Evolutionary conservation across 1,140 invertebrate species (phyloP), one percentile per base, ranked within the genome.

Genomic region (Druon quercuslanigerum): DNA sequence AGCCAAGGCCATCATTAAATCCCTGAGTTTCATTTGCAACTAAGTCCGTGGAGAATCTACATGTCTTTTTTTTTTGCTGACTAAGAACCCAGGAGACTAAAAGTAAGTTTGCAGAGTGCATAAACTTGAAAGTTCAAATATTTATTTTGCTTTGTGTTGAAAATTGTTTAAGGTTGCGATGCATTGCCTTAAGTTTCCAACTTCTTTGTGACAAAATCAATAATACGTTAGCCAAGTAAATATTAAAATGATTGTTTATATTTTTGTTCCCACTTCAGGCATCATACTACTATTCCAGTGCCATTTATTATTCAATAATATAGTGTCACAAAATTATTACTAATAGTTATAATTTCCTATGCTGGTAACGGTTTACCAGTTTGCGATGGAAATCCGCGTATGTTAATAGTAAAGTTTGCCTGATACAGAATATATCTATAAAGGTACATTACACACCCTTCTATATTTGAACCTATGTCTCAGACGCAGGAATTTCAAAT

Each of bases 321-420:
- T 66, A 14, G 20, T 11, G 11, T 40, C 25, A 14, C 8, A 40
- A 66, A 16, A 33, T 66, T 66, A 33, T 66, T 33, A 14, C 25
- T 40, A n/a, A 3, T 60, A 60, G 20, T 60, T 60, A 25, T 60
- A 11, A 66, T 66, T 66, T 66, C 57, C 25, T 66, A 33, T 66
- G 33, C 40, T 16, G 57, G 7, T 54, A 54, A 19, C 52, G 6
- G 52, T 54, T 54, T 54, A 16, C 52, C 9, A n/a, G 52, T 66
- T 66, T 66, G 57, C 40, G 14, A 66, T 20, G 57, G 25, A 40
- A 40, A 66, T 66, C 57, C 57, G 20, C 57, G 25, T 25, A 25
- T 25, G 25, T 66, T 40, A 40, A n/a, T n/a, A n/a, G 57, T 14
- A 66, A 66, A 66, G 25, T 40, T 66, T 40, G 57, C 57, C 33